These are phyloP conservation scores for Chaenocephalus aceratus DNA, from an alignment of 2,113 vertebrate genomes.

Conservation along the genomic window DNA sequence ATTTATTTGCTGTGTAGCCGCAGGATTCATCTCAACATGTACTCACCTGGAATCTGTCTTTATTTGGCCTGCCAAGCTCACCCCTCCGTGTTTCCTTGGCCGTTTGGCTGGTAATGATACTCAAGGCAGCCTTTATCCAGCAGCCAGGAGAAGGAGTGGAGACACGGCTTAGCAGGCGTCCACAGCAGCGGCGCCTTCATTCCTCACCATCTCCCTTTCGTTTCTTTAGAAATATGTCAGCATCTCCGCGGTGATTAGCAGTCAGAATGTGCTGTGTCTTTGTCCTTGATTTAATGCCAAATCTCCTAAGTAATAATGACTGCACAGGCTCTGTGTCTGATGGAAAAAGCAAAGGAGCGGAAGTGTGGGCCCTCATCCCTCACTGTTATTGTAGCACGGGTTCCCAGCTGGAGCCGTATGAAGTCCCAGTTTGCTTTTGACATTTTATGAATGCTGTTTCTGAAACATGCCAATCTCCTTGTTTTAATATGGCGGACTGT, in stretches of 20 bases:
- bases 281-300: conserved; percentile 79
- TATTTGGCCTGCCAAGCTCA: conserved; percentile 58
- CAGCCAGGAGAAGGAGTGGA: conserved; percentile 34
- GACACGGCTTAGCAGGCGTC: conserved; percentile 45
- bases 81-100: conserved; percentile 45
- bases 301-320: conserved; percentile 73
- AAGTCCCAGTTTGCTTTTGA: conserved; percentile 69
- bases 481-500: conserved; percentile 71
- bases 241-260: conserved; percentile 69
- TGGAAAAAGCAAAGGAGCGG: conserved; percentile 35
- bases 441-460: conserved; percentile 71
- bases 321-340: conserved; percentile 62
- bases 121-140: conserved; percentile 49
- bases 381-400: conserved; percentile 27
- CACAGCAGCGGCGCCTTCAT: conserved; percentile 19
- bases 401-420: conserved; percentile 61
- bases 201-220: conserved; percentile 32
- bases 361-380: conserved; percentile 53
- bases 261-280: conserved; percentile 63
- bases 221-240: conserved; percentile 58
- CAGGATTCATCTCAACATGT: conserved; percentile 57
- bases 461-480: conserved; percentile 78
- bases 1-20: conserved; percentile 65
- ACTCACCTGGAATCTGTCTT: conserved; percentile 70
- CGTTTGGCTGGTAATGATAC: conserved; percentile 52